Conservation (phyloP, 2,888 invertebrate species). For the Drosophila dives region DNA sequence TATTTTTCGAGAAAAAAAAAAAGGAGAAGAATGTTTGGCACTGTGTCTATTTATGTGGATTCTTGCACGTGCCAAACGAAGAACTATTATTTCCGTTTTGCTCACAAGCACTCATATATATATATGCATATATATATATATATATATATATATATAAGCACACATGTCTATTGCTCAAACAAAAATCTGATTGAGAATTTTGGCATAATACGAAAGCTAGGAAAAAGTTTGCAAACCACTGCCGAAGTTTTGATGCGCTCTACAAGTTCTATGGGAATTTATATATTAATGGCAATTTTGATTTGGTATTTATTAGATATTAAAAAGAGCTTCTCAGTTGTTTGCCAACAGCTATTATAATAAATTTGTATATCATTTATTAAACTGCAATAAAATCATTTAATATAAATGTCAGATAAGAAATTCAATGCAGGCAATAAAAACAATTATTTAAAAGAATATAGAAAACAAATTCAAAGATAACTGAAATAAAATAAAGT, state of each 20-base stretch:
- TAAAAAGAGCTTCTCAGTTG: not conserved
- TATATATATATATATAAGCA: not conserved
- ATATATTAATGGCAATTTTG: not conserved
- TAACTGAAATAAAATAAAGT: not conserved
- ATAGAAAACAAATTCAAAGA: not conserved
- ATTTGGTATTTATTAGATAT: not conserved
- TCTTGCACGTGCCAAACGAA: conserved; percentile 63
- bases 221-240: conserved; percentile 12
- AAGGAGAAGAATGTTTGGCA: conserved; percentile 11
- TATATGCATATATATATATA: not conserved
- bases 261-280: not conserved
- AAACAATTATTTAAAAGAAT: not conserved
- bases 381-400: not conserved
- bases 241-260: conserved; percentile 44
- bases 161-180: conserved; percentile 32
- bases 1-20: conserved; percentile 9
- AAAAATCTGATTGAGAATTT: conserved; percentile 65
- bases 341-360: not conserved
- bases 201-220: conserved; percentile 15
- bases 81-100: conserved; percentile 63
- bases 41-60: conserved; percentile 9
- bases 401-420: not conserved
- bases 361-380: accelerated
- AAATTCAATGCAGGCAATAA: not conserved
- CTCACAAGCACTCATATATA: conserved; percentile 16